These are phyloP conservation scores for Mustelus asterias DNA, from an alignment of 2,113 vertebrate genomes.

Conservation along the genomic window DNA sequence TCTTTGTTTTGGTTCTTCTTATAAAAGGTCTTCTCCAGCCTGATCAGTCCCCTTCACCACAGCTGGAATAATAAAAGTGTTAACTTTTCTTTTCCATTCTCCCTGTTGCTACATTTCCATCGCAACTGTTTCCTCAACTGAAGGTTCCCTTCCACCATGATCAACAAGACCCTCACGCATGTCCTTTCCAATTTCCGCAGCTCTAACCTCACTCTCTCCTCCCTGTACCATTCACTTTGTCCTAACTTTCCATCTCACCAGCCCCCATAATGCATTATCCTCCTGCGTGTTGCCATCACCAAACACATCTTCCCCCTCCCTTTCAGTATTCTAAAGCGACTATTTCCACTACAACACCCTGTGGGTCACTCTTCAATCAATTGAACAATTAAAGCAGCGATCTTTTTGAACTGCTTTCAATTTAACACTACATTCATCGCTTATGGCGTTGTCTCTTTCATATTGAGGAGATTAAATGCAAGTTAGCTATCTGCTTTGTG, in stretches of 20 bases:
- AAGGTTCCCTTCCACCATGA: background rate
- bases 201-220: too few species aligned
- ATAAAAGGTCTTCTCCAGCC: background rate
- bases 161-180: background rate
- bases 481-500: background rate
- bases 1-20: background rate
- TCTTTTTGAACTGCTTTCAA: background rate
- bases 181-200: background rate
- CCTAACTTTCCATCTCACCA: too few species aligned
- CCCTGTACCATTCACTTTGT: too few species aligned
- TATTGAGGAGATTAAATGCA: background rate
- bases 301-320: too few species aligned
- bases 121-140: background rate
- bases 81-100: background rate
- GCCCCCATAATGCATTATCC: too few species aligned
- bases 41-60: background rate
- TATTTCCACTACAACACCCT: background rate
- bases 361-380: too few species aligned
- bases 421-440: background rate
- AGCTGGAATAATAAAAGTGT: background rate
- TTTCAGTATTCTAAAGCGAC: too few species aligned
- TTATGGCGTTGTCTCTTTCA: background rate
- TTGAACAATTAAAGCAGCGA: background rate
- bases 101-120: too few species aligned
- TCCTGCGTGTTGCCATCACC: too few species aligned